These are phyloP conservation scores for Drosophila algonquin DNA, from an alignment of 2,888 invertebrate genomes.

Conservation along the genomic window DNA sequence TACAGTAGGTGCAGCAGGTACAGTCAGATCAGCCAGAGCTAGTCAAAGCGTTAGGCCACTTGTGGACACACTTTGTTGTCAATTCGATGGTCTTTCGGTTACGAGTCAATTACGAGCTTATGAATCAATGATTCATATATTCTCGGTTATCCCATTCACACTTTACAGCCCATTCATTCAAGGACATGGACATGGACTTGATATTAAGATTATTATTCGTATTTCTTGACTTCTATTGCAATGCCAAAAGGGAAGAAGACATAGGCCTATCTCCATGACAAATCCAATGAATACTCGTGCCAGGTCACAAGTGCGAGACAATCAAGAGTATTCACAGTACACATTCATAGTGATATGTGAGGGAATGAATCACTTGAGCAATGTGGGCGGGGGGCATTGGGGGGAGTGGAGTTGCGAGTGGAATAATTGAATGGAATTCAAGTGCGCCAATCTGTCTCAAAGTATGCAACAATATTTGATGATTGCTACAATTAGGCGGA, in stretches of 20 bases:
- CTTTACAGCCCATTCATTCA: too few species aligned
- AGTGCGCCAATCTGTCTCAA: slow-evolving; percentile 21
- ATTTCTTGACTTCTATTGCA: too few species aligned
- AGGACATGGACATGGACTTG: too few species aligned
- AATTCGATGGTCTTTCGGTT: too few species aligned
- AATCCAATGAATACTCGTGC: too few species aligned
- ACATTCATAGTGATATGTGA: neutral
- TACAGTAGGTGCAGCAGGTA: neutral
- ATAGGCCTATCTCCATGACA: too few species aligned
- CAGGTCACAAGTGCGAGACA: neutral
- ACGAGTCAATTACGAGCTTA: neutral
- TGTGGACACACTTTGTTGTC: too few species aligned
- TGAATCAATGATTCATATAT: neutral
- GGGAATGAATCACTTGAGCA: neutral
- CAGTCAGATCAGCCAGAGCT: slow-evolving; percentile 14
- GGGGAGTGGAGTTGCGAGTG: neutral
- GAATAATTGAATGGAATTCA: slow-evolving; percentile 28
- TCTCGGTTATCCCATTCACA: too few species aligned
- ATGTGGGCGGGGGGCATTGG: neutral
- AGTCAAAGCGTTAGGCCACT: neutral
- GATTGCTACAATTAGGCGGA: slow-evolving; percentile 39
- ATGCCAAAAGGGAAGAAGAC: too few species aligned
- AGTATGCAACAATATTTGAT: slow-evolving; percentile 44
- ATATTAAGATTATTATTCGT: too few species aligned
- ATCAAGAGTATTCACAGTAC: neutral